phyloP scores from a whole-genome alignment of 2,888 invertebrate species.

The Caenorhabditis doughertyi region DNA sequence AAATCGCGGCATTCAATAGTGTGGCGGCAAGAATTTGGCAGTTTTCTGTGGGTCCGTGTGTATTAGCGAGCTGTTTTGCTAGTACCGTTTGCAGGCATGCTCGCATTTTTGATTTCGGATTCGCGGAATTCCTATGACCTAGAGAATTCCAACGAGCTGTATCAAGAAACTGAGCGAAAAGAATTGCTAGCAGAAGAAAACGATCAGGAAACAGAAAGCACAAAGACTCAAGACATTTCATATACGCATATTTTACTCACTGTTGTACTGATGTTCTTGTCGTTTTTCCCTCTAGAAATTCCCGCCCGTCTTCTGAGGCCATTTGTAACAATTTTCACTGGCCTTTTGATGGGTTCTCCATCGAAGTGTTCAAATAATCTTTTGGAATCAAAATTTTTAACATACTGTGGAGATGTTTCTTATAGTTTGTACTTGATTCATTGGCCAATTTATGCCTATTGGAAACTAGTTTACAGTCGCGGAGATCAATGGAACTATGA shows the following conservation, averaged over 20 bases:
- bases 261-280: too few relatives aligned
- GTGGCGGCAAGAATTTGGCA: conserved; percentile 44
- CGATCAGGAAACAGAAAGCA: too few relatives aligned
- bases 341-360: conserved; percentile 19
- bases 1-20: conserved; percentile 26
- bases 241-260: too few relatives aligned
- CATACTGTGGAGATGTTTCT: conserved; percentile 35
- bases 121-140: too few relatives aligned
- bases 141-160: too few relatives aligned
- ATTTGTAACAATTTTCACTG: conserved; percentile 18
- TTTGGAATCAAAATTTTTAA: neutral
- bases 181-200: too few relatives aligned
- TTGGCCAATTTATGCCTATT: conserved; percentile 46
- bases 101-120: conserved; percentile 21
- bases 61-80: neutral
- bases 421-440: conserved; percentile 39
- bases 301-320: too few relatives aligned
- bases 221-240: too few relatives aligned
- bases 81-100: neutral
- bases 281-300: too few relatives aligned
- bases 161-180: too few relatives aligned
- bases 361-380: neutral
- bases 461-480: conserved; percentile 6
- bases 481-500: neutral
- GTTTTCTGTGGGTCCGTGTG: conserved; percentile 20